Percentiles rank a stretch among this genome's conserved stretches.
Conservation (phyloP, 2,888 invertebrate species). For the Yponomeuta malinellus region DNA sequence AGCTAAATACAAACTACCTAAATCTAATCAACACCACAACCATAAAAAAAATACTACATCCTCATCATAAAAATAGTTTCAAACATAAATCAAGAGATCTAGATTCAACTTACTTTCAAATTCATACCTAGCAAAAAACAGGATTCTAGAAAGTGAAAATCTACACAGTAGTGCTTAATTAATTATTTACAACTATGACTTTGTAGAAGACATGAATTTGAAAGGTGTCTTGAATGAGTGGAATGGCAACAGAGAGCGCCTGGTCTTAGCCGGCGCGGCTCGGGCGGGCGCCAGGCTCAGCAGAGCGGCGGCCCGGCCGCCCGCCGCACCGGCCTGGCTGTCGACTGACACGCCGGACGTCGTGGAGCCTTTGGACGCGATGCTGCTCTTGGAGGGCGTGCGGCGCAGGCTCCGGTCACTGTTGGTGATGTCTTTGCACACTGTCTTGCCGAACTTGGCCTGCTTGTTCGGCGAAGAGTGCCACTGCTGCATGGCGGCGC, state of each 20-base stretch:
- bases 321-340: slow-evolving; percentile 37
- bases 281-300: slow-evolving; percentile 27
- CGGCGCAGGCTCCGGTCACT: slow-evolving; percentile 33
- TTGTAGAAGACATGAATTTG: slow-evolving; percentile 53
- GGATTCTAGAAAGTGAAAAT: no score
- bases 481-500: slow-evolving; percentile 45
- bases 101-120: no score
- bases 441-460: slow-evolving; percentile 43
- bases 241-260: slow-evolving; percentile 61
- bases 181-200: background rate
- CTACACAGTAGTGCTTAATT: background rate
- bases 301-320: slow-evolving; percentile 39
- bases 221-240: slow-evolving; percentile 71
- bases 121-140: no score
- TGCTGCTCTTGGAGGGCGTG: slow-evolving; percentile 59
- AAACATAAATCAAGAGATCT: background rate
- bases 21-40: background rate
- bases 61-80: background rate
- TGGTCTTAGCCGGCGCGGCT: slow-evolving; percentile 50
- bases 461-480: slow-evolving; percentile 65
- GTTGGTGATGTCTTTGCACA: slow-evolving; percentile 55
- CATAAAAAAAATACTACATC: background rate
- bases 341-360: slow-evolving; percentile 34
- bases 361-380: slow-evolving; percentile 51
- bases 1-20: background rate